A percentile compares a stretch with the other conserved stretches of the same genome.
These are phyloP conservation scores for Saguinus oedipus DNA, from an alignment of 2,797 vertebrate genomes.

Conservation along the genomic window DNA sequence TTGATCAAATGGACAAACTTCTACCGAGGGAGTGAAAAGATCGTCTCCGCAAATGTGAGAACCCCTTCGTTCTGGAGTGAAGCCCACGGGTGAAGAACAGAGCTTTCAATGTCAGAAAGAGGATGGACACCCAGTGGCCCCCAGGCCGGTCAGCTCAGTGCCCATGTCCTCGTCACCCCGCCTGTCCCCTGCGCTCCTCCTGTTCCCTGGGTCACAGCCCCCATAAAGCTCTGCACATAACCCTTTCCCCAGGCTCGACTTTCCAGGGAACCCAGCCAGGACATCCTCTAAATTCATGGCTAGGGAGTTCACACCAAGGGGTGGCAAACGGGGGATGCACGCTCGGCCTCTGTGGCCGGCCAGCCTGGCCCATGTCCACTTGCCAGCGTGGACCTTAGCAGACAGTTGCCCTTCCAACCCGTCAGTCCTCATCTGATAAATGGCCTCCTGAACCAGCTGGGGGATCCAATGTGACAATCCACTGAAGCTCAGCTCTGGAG, in stretches of 20 bases:
- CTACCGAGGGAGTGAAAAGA: not conserved
- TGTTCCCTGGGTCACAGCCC: not conserved
- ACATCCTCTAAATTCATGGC: not conserved
- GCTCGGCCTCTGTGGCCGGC: not conserved
- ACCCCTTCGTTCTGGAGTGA: fast-evolving
- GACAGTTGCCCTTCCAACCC: not conserved
- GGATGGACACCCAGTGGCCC: not conserved
- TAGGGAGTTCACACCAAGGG: too few relatives aligned
- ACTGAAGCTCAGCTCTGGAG: not conserved
- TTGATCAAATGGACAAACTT: not conserved
- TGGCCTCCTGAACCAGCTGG: not conserved
- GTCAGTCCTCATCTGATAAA: fast-evolving
- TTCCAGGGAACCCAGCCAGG: not conserved
- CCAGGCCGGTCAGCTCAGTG: not conserved
- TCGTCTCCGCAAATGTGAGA: fast-evolving
- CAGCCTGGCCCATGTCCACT: not conserved
- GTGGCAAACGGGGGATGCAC: too few relatives aligned
- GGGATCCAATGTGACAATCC: fast-evolving
- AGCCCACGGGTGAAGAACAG: not conserved
- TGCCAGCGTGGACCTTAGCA: not conserved
- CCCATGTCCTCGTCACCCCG: fast-evolving
- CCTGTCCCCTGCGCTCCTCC: not conserved
- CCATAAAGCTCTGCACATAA: not conserved
- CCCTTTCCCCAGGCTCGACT: too few relatives aligned
- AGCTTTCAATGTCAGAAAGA: too few relatives aligned